A percentile compares a stretch with the other conserved stretches of the same genome.
phyloP scores from a whole-genome alignment of 2,113 vertebrate species.

The Syngnathus typhle region DNA sequence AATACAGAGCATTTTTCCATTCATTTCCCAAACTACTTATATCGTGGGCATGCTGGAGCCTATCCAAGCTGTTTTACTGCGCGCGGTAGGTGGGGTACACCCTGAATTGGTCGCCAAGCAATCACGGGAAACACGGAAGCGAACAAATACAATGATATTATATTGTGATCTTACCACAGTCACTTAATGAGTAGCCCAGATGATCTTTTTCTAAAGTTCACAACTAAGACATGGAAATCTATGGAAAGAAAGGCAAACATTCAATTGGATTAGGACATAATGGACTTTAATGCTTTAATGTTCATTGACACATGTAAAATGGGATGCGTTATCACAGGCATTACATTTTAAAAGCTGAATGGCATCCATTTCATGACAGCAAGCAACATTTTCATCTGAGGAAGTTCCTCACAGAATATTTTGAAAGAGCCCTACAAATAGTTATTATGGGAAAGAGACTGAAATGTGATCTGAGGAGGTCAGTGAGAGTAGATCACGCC shows the following conservation, averaged over 20 bases:
- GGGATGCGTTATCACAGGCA: background rate
- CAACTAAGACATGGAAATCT: slow-evolving; percentile 67
- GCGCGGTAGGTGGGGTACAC: too few species aligned
- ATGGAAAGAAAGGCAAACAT: slow-evolving; percentile 36
- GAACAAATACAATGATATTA: background rate
- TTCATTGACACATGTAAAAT: background rate
- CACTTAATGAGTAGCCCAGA: slow-evolving; percentile 34
- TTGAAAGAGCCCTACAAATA: background rate
- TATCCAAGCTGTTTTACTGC: too few species aligned
- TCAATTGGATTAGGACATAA: slow-evolving; percentile 13
- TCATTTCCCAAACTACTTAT: too few species aligned
- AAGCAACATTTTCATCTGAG: background rate
- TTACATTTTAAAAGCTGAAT: background rate
- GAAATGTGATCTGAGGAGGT: slow-evolving; percentile 4
- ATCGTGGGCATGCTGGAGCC: too few species aligned
- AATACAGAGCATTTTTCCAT: too few species aligned
- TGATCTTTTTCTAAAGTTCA: slow-evolving; percentile 43
- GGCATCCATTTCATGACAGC: background rate
- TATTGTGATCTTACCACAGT: slow-evolving; percentile 49
- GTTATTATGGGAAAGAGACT: background rate
- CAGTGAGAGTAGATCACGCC: slow-evolving; percentile 19
- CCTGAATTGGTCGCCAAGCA: too few species aligned
- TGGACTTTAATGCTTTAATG: background rate
- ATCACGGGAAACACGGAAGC: background rate
- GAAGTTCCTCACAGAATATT: too few species aligned